Base-by-base conservation (phyloP, 1,140 invertebrate species). In the Temnothorax nylanderi region DNA sequence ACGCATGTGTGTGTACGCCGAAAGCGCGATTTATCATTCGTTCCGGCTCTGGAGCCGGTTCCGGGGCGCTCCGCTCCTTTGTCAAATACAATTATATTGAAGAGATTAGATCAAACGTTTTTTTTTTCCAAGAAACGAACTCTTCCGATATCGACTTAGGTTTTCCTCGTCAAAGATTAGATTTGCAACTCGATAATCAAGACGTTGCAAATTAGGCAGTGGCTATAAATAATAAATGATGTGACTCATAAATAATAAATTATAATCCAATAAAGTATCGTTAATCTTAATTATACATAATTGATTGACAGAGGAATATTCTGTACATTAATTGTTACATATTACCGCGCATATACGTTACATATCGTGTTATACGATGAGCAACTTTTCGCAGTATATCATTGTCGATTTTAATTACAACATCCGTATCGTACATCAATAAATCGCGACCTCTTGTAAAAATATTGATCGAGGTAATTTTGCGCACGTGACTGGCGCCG, bases 1-100 rank as follows among this genome's bases (percentile, higher is more conserved):
- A 1, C 26, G 0, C 26, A 26, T 26, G 26, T 34, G 13, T 47
- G 32, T 13, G 21, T 49, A 51, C 6, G 44, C 41, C 65, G 41
- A 84, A 60, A 75, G n/a, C 41, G n/a, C 67, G 67, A 58, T 47
- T 81, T 44, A 71, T 84, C 69, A 34, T 49, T 74, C 54, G 54
- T 60, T 62, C 41, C 51, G 67, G 51, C 49, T 82, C 44, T 3
- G 67, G 11, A 74, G 26, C 26, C 51, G 54, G 41, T 75, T 75
- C 69, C 54, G 69, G 69, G 54, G 62, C 56, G 26, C 26, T 74
- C n/a, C 32, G 41, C n/a, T 60, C 11, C 54, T 74, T 69, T 56
- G 11, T 62, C 32, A 13, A 6, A 7, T 1, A 2, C 4, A 74
- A 75, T 16, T 47, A 3, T 47, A 11, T 34, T 16, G 3, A 2